Evolutionary conservation across 2,113 vertebrate genomes (phyloP).

Genomic region (Petroica traversi): DNA sequence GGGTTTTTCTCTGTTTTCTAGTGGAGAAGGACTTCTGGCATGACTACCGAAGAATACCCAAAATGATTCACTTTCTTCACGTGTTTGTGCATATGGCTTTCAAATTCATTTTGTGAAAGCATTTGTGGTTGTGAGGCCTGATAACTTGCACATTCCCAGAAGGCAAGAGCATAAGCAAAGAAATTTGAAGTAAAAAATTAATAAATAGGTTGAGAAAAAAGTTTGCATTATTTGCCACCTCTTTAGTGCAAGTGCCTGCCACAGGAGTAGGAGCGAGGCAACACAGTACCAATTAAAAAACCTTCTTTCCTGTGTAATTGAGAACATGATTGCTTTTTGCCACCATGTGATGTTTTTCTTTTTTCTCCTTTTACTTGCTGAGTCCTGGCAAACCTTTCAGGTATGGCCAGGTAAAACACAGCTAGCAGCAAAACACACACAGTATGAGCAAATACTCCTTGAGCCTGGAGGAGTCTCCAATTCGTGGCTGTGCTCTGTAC

Average conservation of each 20-base stretch:
- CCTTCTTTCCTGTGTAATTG: neutral
- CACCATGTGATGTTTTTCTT: neutral
- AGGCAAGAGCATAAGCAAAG: conserved; percentile 11
- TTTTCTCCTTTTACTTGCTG: neutral
- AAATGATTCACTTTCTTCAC: neutral
- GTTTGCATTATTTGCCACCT: neutral
- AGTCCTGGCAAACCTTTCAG: neutral
- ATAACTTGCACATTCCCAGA: neutral
- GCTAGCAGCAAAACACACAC: neutral
- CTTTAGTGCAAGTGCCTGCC: neutral
- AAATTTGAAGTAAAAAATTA: conserved; percentile 3
- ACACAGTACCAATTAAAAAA: neutral
- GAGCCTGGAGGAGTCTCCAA: rapidly evolving
- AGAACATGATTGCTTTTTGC: neutral
- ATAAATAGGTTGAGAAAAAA: neutral
- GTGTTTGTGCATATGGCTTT: neutral
- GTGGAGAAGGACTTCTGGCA: neutral
- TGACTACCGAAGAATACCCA: neutral
- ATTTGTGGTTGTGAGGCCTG: conserved; percentile 2
- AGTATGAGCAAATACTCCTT: rapidly evolving
- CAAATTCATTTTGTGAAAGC: conserved; percentile 19
- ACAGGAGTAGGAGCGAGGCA: neutral
- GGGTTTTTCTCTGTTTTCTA: neutral
- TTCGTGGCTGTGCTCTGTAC: neutral
- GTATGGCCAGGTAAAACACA: neutral